Evolutionary conservation across 2,797 vertebrate species (phyloP).

Genomic region (Lithobates sylvaticus): DNA sequence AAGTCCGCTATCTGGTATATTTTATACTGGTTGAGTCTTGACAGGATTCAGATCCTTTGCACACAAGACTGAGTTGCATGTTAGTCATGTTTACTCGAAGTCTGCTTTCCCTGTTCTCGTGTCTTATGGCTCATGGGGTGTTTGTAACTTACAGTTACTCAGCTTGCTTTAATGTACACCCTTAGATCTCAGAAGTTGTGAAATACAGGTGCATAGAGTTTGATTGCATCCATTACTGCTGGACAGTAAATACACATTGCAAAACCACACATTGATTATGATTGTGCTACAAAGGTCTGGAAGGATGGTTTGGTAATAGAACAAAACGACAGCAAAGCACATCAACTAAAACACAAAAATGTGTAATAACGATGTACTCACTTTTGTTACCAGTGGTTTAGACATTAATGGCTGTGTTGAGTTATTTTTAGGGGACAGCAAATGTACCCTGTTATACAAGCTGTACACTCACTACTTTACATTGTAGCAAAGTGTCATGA

Average conservation of each 20-base stretch:
- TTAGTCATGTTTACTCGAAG: conserved; percentile 26
- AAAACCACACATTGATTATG: neutral
- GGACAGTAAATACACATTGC: conserved; percentile 1
- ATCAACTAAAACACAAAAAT: no score
- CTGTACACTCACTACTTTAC: no score
- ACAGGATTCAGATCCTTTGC: neutral
- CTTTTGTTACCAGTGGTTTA: no score
- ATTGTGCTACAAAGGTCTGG: neutral
- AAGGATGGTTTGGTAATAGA: neutral
- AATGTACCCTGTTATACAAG: no score
- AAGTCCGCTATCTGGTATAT: neutral
- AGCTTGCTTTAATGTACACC: conserved; percentile 12
- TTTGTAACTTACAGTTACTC: conserved; percentile 36
- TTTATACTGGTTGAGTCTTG: neutral
- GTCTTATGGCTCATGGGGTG: conserved; percentile 26
- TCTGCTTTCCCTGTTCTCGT: conserved; percentile 31
- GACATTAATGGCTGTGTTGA: no score
- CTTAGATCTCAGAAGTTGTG: conserved; percentile 28
- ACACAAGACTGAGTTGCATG: conserved; percentile 2
- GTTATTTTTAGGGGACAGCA: no score
- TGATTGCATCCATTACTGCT: neutral
- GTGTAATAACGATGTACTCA: no score
- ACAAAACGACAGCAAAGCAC: neutral
- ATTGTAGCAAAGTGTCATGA: no score
- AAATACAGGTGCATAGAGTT: conserved; percentile 26